Evolutionary conservation across 2,113 vertebrate species (phyloP).

Genomic region (Marmota flaviventris): DNA sequence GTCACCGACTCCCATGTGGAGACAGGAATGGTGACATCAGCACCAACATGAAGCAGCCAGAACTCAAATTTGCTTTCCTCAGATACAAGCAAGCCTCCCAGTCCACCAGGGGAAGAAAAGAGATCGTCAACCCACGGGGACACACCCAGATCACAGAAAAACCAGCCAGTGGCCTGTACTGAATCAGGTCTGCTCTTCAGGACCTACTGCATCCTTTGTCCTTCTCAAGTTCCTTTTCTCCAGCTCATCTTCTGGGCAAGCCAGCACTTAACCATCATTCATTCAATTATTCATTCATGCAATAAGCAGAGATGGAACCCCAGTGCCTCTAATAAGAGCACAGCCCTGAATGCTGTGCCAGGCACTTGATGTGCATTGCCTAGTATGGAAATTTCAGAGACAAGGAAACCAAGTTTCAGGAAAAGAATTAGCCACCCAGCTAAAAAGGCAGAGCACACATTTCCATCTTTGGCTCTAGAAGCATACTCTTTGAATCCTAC

Average conservation of each 20-base stretch:
- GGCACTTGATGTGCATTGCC: background rate
- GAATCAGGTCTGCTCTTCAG: background rate
- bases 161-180: fast-evolving
- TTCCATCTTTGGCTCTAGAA: fast-evolving
- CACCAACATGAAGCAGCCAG: background rate
- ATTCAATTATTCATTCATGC: background rate
- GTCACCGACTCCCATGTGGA: fast-evolving
- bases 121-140: background rate
- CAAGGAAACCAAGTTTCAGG: background rate
- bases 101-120: background rate
- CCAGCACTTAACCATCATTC: background rate
- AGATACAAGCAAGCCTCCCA: background rate
- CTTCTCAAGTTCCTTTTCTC: background rate
- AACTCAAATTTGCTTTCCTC: background rate
- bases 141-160: background rate
- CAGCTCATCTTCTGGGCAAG: background rate
- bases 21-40: fast-evolving
- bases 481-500: background rate
- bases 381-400: fast-evolving
- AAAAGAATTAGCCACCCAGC: background rate
- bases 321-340: fast-evolving
- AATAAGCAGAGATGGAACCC: background rate
- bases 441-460: background rate
- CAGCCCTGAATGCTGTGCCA: fast-evolving
- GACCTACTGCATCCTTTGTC: fast-evolving